Conservation (phyloP, 2,888 invertebrate species). For the Leptopilina myrica region DNA sequence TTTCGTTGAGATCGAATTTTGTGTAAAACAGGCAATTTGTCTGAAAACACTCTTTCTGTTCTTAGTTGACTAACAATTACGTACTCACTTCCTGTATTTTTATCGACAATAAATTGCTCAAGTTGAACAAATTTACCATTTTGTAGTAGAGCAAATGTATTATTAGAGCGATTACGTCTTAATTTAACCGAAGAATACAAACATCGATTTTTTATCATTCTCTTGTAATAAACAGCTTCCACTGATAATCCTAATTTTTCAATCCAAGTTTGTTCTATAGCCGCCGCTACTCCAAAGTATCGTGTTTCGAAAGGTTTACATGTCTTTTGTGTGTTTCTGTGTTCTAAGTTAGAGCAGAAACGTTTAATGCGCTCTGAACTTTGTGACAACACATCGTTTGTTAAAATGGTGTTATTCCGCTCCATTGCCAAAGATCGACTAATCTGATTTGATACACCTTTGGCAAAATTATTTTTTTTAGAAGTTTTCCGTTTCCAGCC, state of each 20-base stretch:
- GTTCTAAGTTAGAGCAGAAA: conserved; percentile 15
- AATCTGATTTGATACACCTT: conserved; percentile 46
- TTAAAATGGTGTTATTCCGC: conserved; percentile 33
- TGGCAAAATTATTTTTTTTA: conserved; percentile 46
- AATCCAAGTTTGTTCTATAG: neutral
- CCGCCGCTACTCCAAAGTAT: neutral
- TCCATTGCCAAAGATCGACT: conserved; percentile 36
- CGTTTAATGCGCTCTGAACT: neutral
- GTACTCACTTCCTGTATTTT: conserved; percentile 29
- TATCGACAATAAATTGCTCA: conserved; percentile 38
- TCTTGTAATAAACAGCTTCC: neutral
- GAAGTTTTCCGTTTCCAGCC: neutral
- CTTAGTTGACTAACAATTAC: conserved; percentile 34
- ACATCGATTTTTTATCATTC: neutral
- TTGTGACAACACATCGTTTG: conserved; percentile 38
- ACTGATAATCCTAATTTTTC: neutral
- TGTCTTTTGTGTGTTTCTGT: neutral
- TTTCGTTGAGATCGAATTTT: neutral
- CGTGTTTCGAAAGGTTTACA: neutral
- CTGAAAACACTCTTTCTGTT: conserved; percentile 8
- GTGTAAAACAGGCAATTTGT: conserved; percentile 18
- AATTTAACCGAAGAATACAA: neutral
- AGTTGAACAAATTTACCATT: conserved; percentile 21
- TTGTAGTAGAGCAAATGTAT: neutral
- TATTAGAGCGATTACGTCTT: neutral